These are phyloP conservation scores for Chiloscyllium plagiosum DNA, from an alignment of 2,113 vertebrate species.

Conservation along the genomic window DNA sequence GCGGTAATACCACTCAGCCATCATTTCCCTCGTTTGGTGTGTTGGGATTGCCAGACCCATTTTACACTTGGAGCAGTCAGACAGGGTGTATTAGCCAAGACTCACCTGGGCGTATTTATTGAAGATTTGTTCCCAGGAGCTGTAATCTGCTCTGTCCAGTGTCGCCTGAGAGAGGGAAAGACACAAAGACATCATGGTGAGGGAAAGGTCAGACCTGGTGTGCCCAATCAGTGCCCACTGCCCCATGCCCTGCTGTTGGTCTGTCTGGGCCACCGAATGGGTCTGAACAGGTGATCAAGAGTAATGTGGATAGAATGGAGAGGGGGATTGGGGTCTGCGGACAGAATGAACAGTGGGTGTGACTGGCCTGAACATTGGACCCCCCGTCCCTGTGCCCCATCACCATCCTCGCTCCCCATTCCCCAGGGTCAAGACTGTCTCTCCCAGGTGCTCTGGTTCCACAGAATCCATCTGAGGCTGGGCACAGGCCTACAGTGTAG, in stretches of 20 bases:
- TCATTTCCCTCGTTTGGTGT: too few species aligned
- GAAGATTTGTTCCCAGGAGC: background rate
- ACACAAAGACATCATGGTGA: background rate
- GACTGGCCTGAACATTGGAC: too few species aligned
- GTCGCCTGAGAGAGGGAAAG: background rate
- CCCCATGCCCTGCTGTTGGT: too few species aligned
- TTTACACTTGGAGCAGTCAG: too few species aligned
- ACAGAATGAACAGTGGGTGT: background rate
- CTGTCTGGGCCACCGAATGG: background rate
- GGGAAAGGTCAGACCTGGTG: fast-evolving
- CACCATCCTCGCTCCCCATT: background rate
- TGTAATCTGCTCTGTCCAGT: background rate
- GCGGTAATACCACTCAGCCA: too few species aligned
- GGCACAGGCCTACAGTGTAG: background rate
- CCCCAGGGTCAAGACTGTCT: background rate
- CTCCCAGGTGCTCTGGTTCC: background rate
- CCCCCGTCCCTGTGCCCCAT: too few species aligned
- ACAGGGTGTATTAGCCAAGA: too few species aligned
- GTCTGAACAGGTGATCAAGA: background rate
- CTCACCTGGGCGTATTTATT: background rate
- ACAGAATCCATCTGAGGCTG: background rate
- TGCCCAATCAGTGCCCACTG: background rate
- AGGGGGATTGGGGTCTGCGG: background rate
- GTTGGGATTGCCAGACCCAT: too few species aligned
- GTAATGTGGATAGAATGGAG: background rate